phyloP scores from a whole-genome alignment of 37 sponge, comb jelly and placozoan genomes.

The Ephydatia muelleri region DNA sequence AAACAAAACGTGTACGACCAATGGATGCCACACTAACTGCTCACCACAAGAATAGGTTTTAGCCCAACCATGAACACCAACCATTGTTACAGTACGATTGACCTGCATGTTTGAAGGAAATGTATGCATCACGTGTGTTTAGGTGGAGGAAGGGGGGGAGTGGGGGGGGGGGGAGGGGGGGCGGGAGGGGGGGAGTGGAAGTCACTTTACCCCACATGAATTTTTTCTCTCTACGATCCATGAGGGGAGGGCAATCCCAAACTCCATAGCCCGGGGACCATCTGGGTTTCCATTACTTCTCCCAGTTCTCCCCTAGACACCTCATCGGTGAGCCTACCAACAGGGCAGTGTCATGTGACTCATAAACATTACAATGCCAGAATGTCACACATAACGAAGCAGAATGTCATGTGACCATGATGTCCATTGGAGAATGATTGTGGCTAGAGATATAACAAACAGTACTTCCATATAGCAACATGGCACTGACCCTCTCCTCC shows the following conservation, averaged over 20 bases:
- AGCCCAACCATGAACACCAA: constrained; percentile 60
- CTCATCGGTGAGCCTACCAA: constrained; percentile 81
- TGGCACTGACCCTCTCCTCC: neutral
- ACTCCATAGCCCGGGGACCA: constrained; percentile 80
- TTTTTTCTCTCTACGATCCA: constrained; percentile 95
- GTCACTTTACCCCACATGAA: constrained; percentile 8
- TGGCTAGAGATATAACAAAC: no score
- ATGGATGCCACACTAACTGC: neutral
- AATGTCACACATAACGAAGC: no score
- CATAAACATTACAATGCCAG: no score
- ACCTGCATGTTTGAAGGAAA: no score
- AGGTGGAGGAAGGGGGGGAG: neutral
- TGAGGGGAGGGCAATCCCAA: constrained; percentile 95
- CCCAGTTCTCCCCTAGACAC: constrained; percentile 89
- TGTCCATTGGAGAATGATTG: neutral
- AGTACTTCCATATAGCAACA: neutral
- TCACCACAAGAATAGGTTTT: constrained; percentile 18
- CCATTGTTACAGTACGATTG: no score
- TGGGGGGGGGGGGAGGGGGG: neutral
- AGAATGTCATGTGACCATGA: neutral
- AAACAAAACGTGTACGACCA: neutral
- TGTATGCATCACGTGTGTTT: no score
- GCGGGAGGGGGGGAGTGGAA: neutral
- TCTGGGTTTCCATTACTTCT: constrained; percentile 92
- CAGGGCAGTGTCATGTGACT: no score